Evolutionary conservation across 1,140 invertebrate species (phyloP).

Genomic region (Ridgeia piscesae): DNA sequence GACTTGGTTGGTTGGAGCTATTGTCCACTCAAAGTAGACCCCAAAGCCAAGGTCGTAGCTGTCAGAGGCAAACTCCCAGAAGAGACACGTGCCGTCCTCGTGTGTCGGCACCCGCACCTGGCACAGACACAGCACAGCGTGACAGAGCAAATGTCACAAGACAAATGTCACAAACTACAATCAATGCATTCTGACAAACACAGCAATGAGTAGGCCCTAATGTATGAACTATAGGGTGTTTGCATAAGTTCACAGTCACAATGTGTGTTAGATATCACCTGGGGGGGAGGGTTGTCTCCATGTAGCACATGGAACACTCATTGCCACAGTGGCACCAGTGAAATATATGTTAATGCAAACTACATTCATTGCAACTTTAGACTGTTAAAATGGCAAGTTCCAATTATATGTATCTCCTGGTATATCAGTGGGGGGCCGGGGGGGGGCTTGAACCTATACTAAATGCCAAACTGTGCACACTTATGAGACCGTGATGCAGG

Average conservation of each 20-base stretch:
- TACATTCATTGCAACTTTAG: too few species aligned
- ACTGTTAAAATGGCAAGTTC: too few species aligned
- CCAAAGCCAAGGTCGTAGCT: constrained; percentile 98
- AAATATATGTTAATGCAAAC: too few species aligned
- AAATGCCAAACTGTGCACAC: too few species aligned
- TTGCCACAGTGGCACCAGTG: too few species aligned
- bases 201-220: background rate
- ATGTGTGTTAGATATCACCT: too few species aligned
- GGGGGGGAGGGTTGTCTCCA: too few species aligned
- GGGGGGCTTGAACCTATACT: too few species aligned
- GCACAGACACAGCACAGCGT: background rate
- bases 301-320: too few species aligned
- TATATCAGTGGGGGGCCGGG: too few species aligned
- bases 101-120: constrained; percentile 94
- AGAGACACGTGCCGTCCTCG: constrained; percentile 88
- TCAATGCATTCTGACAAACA: background rate
- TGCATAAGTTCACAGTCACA: too few species aligned
- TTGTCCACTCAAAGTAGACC: constrained; percentile 97
- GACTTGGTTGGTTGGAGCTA: constrained; percentile 69
- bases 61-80: constrained; percentile 99
- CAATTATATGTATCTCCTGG: too few species aligned
- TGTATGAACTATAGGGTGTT: background rate
- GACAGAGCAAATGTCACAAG: background rate
- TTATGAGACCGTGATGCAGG: background rate
- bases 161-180: background rate